Evolutionary conservation across 2,888 invertebrate genomes (phyloP), one percentile per base, ranked within the genome.

Genomic region (Megalurothrips usitatus): DNA sequence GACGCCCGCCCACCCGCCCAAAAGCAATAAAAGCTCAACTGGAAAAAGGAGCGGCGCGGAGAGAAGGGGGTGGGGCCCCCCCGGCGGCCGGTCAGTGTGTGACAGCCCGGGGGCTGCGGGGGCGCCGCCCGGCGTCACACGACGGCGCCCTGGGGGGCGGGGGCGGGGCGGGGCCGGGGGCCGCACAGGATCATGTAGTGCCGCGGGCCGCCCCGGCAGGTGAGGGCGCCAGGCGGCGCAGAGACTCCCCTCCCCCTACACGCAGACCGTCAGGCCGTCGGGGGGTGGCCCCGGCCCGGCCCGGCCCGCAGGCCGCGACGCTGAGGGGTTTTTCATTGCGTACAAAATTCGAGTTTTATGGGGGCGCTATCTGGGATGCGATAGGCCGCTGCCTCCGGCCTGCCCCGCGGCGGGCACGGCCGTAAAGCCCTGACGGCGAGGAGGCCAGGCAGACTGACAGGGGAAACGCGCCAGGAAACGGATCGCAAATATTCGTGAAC

Each of bases 301-400:
- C 49, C 49, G 49, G 49, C n/a, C 52, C 52, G 52, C 52, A 52
- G 82, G 83, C 83, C 83, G 83, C 84, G 83, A 82, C 82, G 81
- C 83, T 84, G 83, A 84, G 83, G 83, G 83, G 84, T 83, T 23
- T 75, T 75, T 75, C 23, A 75, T 75, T 75, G 68, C 68, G 26
- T 26, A 23, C 23, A 75, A 75, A 75, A 75, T 23, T 26, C 23
- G 68, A 75, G 23, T 75, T 26, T 68, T 75, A 75, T 26, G 12
- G 11, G 58, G 58, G 58, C 58, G 58, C 58, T 43, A 43, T 43
- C 34, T 43, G 34, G 34, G 34, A 43, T 43, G 34, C 34, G 34
- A 43, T 43, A 43, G 3, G 34, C 34, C 34, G n/a, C 34, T 43
- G 34, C 34, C 34, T 43, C n/a, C n/a, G n/a, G n/a, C n/a, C n/a